phyloP scores from a whole-genome alignment of 2,113 vertebrate genomes.

The Mus pahari region DNA sequence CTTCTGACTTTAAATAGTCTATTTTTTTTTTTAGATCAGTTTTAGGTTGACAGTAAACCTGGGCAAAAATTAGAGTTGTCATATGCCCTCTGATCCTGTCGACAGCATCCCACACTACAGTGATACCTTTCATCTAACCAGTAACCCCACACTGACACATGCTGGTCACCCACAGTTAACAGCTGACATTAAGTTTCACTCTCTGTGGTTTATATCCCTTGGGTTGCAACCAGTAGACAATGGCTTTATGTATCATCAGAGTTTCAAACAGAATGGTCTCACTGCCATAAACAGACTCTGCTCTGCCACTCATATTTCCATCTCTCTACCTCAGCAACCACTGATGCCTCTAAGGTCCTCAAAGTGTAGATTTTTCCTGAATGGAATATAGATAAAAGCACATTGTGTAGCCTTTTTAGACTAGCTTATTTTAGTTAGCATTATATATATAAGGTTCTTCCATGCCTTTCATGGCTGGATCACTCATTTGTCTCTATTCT shows the following conservation, averaged over 20 bases:
- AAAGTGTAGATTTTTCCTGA: not conserved
- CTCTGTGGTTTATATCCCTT: not conserved
- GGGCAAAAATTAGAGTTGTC: not conserved
- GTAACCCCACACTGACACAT: not conserved
- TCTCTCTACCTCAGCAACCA: too few species aligned
- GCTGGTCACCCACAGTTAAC: not conserved
- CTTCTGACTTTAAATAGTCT: not conserved
- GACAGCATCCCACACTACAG: not conserved
- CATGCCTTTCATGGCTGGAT: not conserved
- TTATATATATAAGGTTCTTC: not conserved
- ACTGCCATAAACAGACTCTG: not conserved
- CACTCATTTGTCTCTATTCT: not conserved
- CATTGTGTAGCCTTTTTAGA: not conserved
- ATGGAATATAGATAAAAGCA: not conserved
- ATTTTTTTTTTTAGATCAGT: not conserved
- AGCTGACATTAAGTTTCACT: not conserved
- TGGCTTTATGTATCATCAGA: not conserved
- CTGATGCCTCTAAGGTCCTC: not conserved
- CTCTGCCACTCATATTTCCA: not conserved
- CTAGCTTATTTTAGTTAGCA: not conserved
- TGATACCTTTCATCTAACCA: not conserved
- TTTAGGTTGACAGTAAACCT: conserved; percentile 15
- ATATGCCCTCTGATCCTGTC: not conserved
- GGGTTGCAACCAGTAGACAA: not conserved
- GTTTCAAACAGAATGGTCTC: not conserved